Conservation (phyloP, 2,113 vertebrate species). For the Lipotes vexillifer region DNA sequence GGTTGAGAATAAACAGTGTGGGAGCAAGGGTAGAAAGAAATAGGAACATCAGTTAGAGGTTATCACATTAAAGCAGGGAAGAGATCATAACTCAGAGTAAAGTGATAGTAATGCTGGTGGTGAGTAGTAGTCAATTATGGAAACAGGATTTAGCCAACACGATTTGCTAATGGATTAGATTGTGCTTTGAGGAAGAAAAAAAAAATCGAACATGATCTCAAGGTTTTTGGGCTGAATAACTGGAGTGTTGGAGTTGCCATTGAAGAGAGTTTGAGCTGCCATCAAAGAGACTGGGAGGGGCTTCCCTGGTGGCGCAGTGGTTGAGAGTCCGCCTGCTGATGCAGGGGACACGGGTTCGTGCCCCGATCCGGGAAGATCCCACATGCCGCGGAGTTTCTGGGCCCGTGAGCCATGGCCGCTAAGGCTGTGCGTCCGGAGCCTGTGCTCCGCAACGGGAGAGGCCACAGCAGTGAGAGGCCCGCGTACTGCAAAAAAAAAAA, state of each 20-base stretch:
- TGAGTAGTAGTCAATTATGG: not conserved
- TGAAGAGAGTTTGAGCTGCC: not conserved
- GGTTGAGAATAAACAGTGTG: not conserved
- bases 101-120: not conserved
- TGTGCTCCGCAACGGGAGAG: too few relatives aligned
- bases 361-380: too few relatives aligned
- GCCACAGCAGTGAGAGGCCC: too few relatives aligned
- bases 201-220: not conserved
- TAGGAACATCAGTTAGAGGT: not conserved
- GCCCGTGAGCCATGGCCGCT: too few relatives aligned
- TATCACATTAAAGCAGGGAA: not conserved
- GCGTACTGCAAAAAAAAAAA: too few relatives aligned
- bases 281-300: not conserved
- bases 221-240: not conserved
- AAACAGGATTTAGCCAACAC: not conserved
- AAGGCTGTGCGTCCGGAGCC: too few relatives aligned
- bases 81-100: slow-evolving; percentile 5
- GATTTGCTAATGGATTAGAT: not conserved
- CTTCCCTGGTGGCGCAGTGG: too few relatives aligned
- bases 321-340: too few relatives aligned
- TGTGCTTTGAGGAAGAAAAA: not conserved
- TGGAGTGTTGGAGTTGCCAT: not conserved
- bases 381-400: too few relatives aligned
- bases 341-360: too few relatives aligned
- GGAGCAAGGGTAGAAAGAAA: not conserved